Conservation (phyloP, 2,113 vertebrate species). For the Corythornis cristatus region DNA sequence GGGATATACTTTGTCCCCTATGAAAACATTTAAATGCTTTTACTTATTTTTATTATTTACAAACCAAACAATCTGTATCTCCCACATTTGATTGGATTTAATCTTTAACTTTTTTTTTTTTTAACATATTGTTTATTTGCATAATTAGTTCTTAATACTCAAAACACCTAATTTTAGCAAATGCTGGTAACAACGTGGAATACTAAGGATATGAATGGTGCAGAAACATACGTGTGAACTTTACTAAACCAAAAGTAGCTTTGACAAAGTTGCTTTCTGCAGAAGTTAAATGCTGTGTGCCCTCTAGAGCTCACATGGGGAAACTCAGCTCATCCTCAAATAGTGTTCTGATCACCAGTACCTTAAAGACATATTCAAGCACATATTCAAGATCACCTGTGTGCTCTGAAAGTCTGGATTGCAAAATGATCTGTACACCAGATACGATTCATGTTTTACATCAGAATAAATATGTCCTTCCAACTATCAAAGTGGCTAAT, state of each 20-base stretch:
- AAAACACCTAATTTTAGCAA: background rate
- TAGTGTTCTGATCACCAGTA: background rate
- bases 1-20: background rate
- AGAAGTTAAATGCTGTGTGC: background rate
- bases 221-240: background rate
- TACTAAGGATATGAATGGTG: background rate
- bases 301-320: conserved; percentile 1
- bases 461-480: background rate
- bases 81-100: background rate
- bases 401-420: background rate
- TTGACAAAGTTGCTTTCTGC: background rate
- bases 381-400: background rate
- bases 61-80: background rate
- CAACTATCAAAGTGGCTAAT: background rate
- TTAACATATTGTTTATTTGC: background rate
- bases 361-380: background rate
- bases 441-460: background rate
- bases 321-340: background rate
- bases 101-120: background rate
- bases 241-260: background rate
- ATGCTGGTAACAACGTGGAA: background rate
- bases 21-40: background rate
- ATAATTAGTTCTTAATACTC: background rate
- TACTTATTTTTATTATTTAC: background rate
- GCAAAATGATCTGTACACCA: background rate